Evolutionary conservation across 1,140 invertebrate species (phyloP), one percentile per base, ranked within the genome.

Genomic region (Trypoxylus dichotomus): DNA sequence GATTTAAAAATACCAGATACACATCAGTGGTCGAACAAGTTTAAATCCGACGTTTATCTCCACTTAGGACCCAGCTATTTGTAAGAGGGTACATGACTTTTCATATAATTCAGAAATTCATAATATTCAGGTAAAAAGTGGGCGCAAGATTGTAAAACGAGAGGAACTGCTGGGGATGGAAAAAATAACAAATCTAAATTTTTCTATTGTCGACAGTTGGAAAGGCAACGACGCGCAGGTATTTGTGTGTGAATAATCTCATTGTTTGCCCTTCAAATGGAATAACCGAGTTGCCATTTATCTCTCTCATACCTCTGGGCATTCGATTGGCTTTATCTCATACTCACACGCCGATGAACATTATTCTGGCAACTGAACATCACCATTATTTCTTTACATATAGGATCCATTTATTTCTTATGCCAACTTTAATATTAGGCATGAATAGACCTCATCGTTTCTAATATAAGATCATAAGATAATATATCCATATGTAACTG

Each of bases 221-320:
- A 27, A 63, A 63, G 58, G 58, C 58, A 63, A 11, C 58, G 58
- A 19, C 58, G 58, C 76, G 74, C 80, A 81, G 80, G 80, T 81
- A 81, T 81, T 81, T 81, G 78, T 81, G 80, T 79, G 78, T 81
- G 78, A 81, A 81, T 81, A 81, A 81, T 79, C 79, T 71, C 54
- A 78, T 78, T 78, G 77, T 78, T 29, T 58, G 68, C 74, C 15
- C 58, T 32, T 78, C 77, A 71, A 74, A 32, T 76, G 77, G 77
- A 78, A 78, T 78, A 78, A 78, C 76, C 41, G 63, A 74, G 41
- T 54, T 63, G 43, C 72, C 60, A 73, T 78, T 78, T 78, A 78
- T 78, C 77, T 75, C 74, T 68, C 77, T 78, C 74, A 43, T 74
- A 76, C 60, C 54, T 74, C 21, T 60, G 21, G n/a, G 41, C 25